Base-by-base conservation (phyloP, 2,888 invertebrate species). In the Portevinia maculata region DNA sequence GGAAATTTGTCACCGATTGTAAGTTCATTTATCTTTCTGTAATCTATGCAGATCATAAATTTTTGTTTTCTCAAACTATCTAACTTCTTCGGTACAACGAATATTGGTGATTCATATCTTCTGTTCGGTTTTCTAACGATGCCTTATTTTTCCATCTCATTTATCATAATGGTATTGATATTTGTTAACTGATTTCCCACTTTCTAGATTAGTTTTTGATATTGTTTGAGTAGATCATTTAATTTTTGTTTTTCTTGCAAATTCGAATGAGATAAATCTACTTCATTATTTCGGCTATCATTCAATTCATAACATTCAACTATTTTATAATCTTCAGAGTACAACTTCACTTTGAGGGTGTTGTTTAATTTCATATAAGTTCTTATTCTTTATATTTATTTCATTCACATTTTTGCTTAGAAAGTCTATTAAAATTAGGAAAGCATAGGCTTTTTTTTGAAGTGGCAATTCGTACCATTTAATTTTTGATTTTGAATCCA, bases 1-100 rank as follows among this genome's bases (percentile, higher is more conserved):
- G 79, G 24, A 28, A 57, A 32, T 11, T 32, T 34, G 24, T 39
- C n/a, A 11, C n/a, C 34, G 9, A 34, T 3, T 57, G 7, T 11
- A 11, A 11, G 19, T 21, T 8, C 11, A 9, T 24, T n/a, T 48
- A 8, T 21, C 6, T 21, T 21, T 48, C 1, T 21, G 21, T 21
- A 48, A 48, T 24, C 6, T 48, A 1, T n/a, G n/a, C 0, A 11
- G 11, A 32, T 8, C 32, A 48, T n/a, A 48, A 74, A 84, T 19
- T 81, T 84, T 21, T 65, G 32, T 50, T 74, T 15, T 1, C 74
- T 70, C 1, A 30, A 15, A 1, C 9, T 50, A 3, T 50, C 28
- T 15, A 24, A 28, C 28, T 34, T 21, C 6, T 21, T 9, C n/a
- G 6, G 9, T 4, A 21, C 46, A 48, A 0, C 6, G 6, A 6